A percentile compares a stretch with the other conserved stretches of the same genome.
Evolutionary conservation across 2,797 vertebrate species (phyloP).

Genomic region (Tangara arthus): DNA sequence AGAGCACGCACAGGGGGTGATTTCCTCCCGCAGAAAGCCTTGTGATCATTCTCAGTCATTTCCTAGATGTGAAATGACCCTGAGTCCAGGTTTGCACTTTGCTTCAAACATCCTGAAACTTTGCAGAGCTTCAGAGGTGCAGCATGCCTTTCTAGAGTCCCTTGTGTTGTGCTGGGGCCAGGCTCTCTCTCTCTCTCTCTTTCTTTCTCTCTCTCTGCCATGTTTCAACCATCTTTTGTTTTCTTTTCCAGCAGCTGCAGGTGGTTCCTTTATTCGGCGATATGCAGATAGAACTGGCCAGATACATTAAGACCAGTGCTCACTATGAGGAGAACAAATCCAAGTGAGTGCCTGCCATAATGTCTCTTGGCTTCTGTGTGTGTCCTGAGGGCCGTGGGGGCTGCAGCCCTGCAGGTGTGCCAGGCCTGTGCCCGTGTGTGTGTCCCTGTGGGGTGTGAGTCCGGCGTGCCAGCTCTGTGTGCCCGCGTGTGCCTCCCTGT

Average conservation of each 20-base stretch:
- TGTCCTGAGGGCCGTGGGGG: slow-evolving; percentile 63
- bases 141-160: not conserved
- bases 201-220: not conserved
- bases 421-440: slow-evolving; percentile 1
- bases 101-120: not conserved
- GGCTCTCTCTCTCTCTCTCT: not conserved
- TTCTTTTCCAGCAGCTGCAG: slow-evolving; percentile 84
- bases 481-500: not conserved
- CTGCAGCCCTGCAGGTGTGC: not conserved
- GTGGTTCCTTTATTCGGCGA: slow-evolving; percentile 90
- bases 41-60: not conserved
- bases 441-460: slow-evolving; percentile 18
- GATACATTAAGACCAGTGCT: slow-evolving; percentile 92
- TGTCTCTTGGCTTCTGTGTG: slow-evolving; percentile 80
- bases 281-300: slow-evolving; percentile 91
- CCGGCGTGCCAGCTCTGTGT: slow-evolving; percentile 30
- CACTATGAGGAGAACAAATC: slow-evolving; percentile 93
- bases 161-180: not conserved
- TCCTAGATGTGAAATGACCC: not conserved
- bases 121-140: not conserved
- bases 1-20: rapidly evolving
- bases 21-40: not conserved
- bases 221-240: slow-evolving; percentile 73
- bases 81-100: not conserved
- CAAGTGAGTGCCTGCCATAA: slow-evolving; percentile 88